Percentiles rank a stretch among this genome's conserved stretches.
These are phyloP conservation scores for Empidonax traillii DNA, from an alignment of 2,113 vertebrate genomes.

Conservation along the genomic window DNA sequence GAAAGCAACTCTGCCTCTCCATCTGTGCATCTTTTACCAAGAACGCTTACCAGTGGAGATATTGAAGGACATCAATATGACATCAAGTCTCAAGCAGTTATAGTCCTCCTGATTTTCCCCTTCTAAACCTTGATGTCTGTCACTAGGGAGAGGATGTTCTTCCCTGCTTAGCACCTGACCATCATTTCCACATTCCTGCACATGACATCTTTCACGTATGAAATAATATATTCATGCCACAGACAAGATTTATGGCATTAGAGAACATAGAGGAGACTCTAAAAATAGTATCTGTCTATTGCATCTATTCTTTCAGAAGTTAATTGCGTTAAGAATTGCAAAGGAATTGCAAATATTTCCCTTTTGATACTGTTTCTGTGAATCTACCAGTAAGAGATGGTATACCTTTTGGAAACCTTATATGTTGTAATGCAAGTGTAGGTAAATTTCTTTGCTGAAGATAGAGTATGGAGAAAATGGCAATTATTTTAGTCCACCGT, in stretches of 20 bases:
- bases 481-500: background rate
- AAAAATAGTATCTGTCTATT: background rate
- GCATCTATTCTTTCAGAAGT: background rate
- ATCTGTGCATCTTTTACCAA: background rate
- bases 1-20: background rate
- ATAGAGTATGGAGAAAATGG: background rate
- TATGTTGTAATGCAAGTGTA: background rate
- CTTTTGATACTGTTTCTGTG: background rate
- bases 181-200: background rate
- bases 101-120: background rate
- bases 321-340: background rate
- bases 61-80: background rate
- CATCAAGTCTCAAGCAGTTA: background rate
- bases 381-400: background rate
- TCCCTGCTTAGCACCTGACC: background rate
- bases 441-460: background rate
- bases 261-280: background rate
- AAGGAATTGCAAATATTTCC: background rate
- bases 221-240: background rate
- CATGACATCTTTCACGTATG: background rate
- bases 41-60: background rate
- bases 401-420: background rate
- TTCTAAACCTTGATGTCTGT: background rate
- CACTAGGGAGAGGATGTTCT: accelerated
- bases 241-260: background rate